These are phyloP conservation scores for Isotomurus palustris DNA, from an alignment of 2,888 invertebrate species.

Conservation along the genomic window DNA sequence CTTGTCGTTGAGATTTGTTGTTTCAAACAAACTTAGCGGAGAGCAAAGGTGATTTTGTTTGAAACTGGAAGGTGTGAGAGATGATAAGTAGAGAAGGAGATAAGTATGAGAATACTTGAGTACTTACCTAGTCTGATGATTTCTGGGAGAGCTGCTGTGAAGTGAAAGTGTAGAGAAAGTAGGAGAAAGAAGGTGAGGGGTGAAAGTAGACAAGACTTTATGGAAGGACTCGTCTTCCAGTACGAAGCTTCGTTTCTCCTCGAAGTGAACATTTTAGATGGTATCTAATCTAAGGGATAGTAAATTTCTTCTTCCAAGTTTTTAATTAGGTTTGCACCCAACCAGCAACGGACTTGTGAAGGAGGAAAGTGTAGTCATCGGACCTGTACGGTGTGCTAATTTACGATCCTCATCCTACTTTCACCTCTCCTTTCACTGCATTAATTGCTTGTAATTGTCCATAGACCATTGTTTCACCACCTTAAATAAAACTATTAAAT, in stretches of 20 bases:
- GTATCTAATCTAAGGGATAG: not conserved
- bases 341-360: no score
- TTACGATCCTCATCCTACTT: not conserved
- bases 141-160: conserved; percentile 35
- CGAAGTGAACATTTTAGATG: no score
- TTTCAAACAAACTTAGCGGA: no score
- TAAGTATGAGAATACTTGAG: no score
- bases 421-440: not conserved
- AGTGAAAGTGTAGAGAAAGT: conserved; percentile 15
- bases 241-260: no score
- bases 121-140: conserved; percentile 41
- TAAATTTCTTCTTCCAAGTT: not conserved
- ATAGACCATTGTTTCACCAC: no score
- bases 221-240: not conserved
- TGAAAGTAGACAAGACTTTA: conserved; percentile 10
- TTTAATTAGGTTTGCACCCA: conserved; percentile 1
- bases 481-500: no score
- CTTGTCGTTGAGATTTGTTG: no score
- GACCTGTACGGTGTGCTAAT: not conserved
- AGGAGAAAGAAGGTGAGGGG: conserved; percentile 27
- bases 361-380: not conserved
- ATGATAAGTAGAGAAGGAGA: no score
- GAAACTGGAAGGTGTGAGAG: no score
- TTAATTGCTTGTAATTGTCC: no score
- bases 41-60: no score